Evolutionary conservation across 1,140 invertebrate genomes (phyloP), one percentile per base, ranked within the genome.

Genomic region (Drosophila nasuta): DNA sequence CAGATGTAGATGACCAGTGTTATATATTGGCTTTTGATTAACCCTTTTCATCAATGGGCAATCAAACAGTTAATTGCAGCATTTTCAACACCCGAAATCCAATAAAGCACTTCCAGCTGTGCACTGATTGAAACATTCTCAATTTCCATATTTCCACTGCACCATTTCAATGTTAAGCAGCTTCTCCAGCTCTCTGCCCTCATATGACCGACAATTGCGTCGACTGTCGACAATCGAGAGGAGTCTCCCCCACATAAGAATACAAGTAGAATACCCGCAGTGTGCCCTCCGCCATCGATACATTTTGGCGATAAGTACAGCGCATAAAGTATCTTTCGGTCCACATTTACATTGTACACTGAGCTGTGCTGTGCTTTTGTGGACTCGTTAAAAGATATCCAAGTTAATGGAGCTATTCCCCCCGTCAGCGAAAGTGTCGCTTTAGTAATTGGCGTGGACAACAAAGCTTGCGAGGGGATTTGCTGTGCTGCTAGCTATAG

Each of bases 311-410:
- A 87, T 87, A 76, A 76, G 60, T 62, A 72, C 51, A 15, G 49
- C 28, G 11, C 68, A 72, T 76, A 88, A 87, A 87, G 85, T 87
- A 80, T 88, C 80, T 80, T 82, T 82, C 76, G 66, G 57, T 72
- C 28, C 64, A 56, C 62, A 66, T 66, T 59, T 38, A 38, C 8
- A 7, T 10, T 38, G 8, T 38, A 10, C 35, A 64, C 63, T 68
- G 79, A 65, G 62, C 64, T 78, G 68, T 72, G 68, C 64, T 78
- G 68, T 72, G 68, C 69, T 87, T 87, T 86, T 83, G 77, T 82
- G 65, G 57, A 49, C 69, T 87, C 77, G 79, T 86, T 81, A 71
- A 86, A 73, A 45, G 75, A 65, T 77, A 86, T 76, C 75, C 78
- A 81, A 57, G 46, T 70, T 57, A 62, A 45, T 74, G 65, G 60